Evolutionary conservation across 2,888 invertebrate species (phyloP).

Genomic region (Amiota mariae): DNA sequence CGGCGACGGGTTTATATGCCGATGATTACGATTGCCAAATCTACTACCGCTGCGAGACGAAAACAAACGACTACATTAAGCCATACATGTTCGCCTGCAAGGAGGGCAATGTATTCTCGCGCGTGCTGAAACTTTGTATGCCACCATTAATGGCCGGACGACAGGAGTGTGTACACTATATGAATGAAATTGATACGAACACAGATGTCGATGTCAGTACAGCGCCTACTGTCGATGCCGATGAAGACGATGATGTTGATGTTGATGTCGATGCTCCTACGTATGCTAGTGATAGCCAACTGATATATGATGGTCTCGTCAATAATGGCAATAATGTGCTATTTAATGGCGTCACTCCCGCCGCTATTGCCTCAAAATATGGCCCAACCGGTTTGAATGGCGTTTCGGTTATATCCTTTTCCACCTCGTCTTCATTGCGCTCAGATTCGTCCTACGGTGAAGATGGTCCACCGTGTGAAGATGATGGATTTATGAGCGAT

Average conservation of each 20-base stretch:
- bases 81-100: constrained; percentile 83
- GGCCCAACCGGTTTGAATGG: constrained; percentile 69
- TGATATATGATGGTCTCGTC: constrained; percentile 54
- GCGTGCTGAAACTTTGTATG: constrained; percentile 80
- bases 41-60: constrained; percentile 84
- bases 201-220: constrained; percentile 18
- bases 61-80: constrained; percentile 74
- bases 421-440: constrained; percentile 66
- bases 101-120: constrained; percentile 84
- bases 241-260: constrained; percentile 30
- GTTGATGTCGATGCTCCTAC: constrained; percentile 19
- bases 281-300: constrained; percentile 50
- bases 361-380: constrained; percentile 49
- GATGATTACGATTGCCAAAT: constrained; percentile 82
- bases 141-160: constrained; percentile 81
- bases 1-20: constrained; percentile 81
- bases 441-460: constrained; percentile 50
- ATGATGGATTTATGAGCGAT: constrained; percentile 83
- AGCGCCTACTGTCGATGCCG: constrained; percentile 40
- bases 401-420: constrained; percentile 71
- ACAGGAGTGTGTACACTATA: constrained; percentile 78
- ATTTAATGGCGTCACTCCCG: constrained; percentile 52
- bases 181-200: constrained; percentile 67
- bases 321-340: constrained; percentile 48
- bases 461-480: constrained; percentile 74